Percentiles rank a stretch among this genome's conserved stretches.
phyloP scores from a whole-genome alignment of 2,113 vertebrate species.

The Salminus brasiliensis region DNA sequence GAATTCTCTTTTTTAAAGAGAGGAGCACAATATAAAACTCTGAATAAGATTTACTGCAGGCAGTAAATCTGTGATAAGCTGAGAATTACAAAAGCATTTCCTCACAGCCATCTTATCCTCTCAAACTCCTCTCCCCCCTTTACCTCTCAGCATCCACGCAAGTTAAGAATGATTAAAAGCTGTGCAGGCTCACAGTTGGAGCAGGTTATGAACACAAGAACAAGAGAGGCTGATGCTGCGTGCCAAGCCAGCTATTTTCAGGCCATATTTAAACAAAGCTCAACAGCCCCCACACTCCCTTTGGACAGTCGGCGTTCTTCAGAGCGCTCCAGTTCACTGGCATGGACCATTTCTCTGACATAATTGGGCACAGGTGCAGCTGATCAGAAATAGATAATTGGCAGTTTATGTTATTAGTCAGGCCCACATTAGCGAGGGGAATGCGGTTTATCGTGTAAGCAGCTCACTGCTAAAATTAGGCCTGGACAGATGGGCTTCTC shows the following conservation, averaged over 20 bases:
- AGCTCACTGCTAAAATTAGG: slow-evolving; percentile 38
- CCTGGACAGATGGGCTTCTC: slow-evolving; percentile 40
- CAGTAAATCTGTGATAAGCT: slow-evolving; percentile 61
- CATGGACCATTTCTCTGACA: slow-evolving; percentile 66
- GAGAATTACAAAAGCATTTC: slow-evolving; percentile 51
- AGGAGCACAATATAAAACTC: slow-evolving; percentile 10
- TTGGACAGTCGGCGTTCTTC: slow-evolving; percentile 40
- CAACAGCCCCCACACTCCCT: slow-evolving; percentile 6
- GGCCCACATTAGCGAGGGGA: slow-evolving; percentile 32
- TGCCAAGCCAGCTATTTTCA: slow-evolving; percentile 19
- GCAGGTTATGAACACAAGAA: slow-evolving; percentile 21
- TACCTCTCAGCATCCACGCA: background rate
- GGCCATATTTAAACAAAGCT: slow-evolving; percentile 29
- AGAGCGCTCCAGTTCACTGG: slow-evolving; percentile 59
- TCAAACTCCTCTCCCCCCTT: slow-evolving; percentile 41
- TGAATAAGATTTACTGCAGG: slow-evolving; percentile 60
- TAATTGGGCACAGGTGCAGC: slow-evolving; percentile 74
- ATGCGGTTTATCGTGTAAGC: slow-evolving; percentile 28
- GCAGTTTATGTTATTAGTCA: slow-evolving; percentile 64
- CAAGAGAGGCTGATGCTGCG: background rate
- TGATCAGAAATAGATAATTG: slow-evolving; percentile 67
- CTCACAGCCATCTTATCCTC: background rate
- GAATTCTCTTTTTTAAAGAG: background rate
- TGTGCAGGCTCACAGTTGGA: background rate
- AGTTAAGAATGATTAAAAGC: slow-evolving; percentile 29